Percentiles rank a stretch among this genome's conserved stretches.
phyloP scores from a whole-genome alignment of 2,113 vertebrate genomes.

The Macquaria ambigua region DNA sequence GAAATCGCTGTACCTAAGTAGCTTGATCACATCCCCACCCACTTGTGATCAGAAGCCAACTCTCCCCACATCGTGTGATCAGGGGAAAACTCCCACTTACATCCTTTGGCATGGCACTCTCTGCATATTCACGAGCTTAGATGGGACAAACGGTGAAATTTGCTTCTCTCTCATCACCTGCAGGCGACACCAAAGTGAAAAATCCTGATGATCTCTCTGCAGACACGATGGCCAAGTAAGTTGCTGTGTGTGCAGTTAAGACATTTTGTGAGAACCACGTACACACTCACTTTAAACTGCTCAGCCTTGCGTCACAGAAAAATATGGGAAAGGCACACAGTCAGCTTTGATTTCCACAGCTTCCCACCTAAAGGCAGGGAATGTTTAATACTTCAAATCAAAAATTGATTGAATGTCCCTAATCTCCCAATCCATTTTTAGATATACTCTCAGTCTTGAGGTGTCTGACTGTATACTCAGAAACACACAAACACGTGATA shows the following conservation, averaged over 20 bases:
- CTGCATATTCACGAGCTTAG: background rate
- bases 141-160: background rate
- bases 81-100: background rate
- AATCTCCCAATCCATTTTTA: background rate
- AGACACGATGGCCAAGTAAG: conserved; percentile 98
- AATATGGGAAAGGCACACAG: background rate
- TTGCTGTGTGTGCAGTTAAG: conserved; percentile 14
- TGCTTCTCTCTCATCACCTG: conserved; percentile 28
- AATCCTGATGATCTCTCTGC: conserved; percentile 95
- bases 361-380: background rate
- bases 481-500: background rate
- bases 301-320: background rate
- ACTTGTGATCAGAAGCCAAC: background rate
- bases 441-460: background rate
- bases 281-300: background rate
- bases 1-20: background rate
- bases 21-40: background rate
- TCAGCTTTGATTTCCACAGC: background rate
- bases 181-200: conserved; percentile 95
- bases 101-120: background rate
- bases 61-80: background rate
- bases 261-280: background rate
- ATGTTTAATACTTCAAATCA: background rate
- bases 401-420: background rate
- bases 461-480: background rate